Conservation (phyloP, 2,113 vertebrate species). For the Pterocles burchelli region DNA sequence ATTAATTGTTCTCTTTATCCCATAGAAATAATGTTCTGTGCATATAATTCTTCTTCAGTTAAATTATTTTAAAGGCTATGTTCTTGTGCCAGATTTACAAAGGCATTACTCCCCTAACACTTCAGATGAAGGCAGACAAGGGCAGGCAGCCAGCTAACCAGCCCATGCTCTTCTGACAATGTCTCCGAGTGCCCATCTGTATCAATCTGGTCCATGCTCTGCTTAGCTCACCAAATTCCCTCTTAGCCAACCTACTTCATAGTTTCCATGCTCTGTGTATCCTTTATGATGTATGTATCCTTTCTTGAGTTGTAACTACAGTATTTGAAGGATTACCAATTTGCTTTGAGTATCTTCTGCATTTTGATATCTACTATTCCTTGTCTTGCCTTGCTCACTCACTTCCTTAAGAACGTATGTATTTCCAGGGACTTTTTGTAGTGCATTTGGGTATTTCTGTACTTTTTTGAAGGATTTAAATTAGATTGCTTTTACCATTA, state of each 20-base stretch:
- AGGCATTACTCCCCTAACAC: background rate
- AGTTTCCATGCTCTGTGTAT: background rate
- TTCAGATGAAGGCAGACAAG: background rate
- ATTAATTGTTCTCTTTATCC: background rate
- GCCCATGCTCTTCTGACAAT: background rate
- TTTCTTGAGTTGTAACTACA: background rate
- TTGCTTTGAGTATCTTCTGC: background rate
- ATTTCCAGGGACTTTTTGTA: background rate
- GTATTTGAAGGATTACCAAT: background rate
- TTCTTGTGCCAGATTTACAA: background rate
- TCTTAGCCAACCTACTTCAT: background rate
- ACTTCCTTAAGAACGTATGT: background rate
- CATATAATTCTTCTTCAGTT: background rate
- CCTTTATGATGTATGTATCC: background rate
- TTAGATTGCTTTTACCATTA: background rate
- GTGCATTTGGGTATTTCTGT: background rate
- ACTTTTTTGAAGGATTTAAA: background rate
- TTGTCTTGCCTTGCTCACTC: background rate
- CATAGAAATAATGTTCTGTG: background rate
- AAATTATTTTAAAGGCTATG: background rate
- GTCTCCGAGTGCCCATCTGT: background rate
- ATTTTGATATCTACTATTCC: background rate
- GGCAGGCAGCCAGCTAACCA: background rate
- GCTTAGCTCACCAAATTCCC: background rate
- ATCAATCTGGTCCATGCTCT: background rate